phyloP scores from a whole-genome alignment of 2,888 invertebrate species.

The Cactoblastis cactorum region DNA sequence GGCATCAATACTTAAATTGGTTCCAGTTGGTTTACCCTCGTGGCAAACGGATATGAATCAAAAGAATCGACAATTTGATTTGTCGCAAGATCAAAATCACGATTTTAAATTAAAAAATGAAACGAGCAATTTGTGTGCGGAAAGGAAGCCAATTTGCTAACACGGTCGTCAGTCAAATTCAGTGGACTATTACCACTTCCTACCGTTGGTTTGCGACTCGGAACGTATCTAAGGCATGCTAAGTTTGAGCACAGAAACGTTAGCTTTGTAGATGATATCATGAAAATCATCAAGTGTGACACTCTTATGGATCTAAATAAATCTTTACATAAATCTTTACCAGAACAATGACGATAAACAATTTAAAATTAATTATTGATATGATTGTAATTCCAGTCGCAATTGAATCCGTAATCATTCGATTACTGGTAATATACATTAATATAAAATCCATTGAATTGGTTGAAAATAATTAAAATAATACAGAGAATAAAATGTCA shows the following conservation, averaged over 20 bases:
- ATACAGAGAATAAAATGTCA: too few relatives aligned
- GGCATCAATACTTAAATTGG: conserved; percentile 5
- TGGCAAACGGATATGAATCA: conserved; percentile 8
- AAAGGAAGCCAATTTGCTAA: conserved; percentile 53
- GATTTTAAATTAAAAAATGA: conserved; percentile 33
- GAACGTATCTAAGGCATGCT: conserved; percentile 24
- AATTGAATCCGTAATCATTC: too few relatives aligned
- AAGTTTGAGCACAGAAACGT: neutral
- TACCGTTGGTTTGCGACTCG: conserved; percentile 42
- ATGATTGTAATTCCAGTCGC: too few relatives aligned
- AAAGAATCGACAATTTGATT: conserved; percentile 6
- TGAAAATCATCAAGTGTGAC: too few relatives aligned
- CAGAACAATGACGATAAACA: too few relatives aligned
- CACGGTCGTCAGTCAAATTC: conserved; percentile 46
- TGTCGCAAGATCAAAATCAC: conserved; percentile 8
- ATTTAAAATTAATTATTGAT: too few relatives aligned
- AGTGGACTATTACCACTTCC: conserved; percentile 55
- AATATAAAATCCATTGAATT: too few relatives aligned
- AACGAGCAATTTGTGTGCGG: conserved; percentile 55
- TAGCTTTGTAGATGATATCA: neutral
- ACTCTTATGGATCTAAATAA: too few relatives aligned
- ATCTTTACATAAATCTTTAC: too few relatives aligned
- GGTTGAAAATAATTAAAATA: too few relatives aligned
- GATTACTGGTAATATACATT: too few relatives aligned
- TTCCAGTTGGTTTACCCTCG: conserved; percentile 1